Conservation (phyloP, 2,113 vertebrate genomes). For the Misgurnus anguillicaudatus region DNA sequence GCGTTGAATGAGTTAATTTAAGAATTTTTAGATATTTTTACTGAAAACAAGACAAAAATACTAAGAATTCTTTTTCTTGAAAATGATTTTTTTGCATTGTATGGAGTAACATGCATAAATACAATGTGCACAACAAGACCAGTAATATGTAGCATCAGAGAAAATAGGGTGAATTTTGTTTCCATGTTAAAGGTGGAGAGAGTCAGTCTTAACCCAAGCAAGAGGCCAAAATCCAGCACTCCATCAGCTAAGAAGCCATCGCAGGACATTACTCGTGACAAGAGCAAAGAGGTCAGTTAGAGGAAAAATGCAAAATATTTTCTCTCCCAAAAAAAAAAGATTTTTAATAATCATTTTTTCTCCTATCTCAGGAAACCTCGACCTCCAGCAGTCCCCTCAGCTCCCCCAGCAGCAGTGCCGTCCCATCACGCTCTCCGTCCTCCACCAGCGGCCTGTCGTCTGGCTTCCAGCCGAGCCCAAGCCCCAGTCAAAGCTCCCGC, state of each 20-base stretch:
- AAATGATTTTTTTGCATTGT: no score
- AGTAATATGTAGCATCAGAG: no score
- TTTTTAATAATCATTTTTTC: background rate
- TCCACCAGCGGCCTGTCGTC: slow-evolving; percentile 85
- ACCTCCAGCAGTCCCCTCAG: slow-evolving; percentile 81
- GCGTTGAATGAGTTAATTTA: no score
- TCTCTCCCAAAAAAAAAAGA: background rate
- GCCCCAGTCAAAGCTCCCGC: slow-evolving; percentile 85
- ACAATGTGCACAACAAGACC: no score
- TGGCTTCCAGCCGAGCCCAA: slow-evolving; percentile 84
- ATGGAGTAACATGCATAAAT: no score
- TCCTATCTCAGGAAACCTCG: slow-evolving; percentile 62
- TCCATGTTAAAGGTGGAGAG: slow-evolving; percentile 75
- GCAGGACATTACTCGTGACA: slow-evolving; percentile 57
- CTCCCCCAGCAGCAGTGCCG: slow-evolving; percentile 80
- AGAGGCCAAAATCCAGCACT: slow-evolving; percentile 63
- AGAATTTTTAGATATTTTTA: no score
- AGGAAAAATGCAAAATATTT: background rate
- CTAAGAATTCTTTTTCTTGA: no score
- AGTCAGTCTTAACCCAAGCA: slow-evolving; percentile 83
- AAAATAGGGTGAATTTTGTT: no score
- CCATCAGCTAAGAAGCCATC: slow-evolving; percentile 50
- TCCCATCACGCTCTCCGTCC: slow-evolving; percentile 77
- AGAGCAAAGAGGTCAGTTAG: slow-evolving; percentile 68
- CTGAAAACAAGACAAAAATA: no score